These are phyloP conservation scores for Conopomorpha cramerella DNA, from an alignment of 1,140 invertebrate species.

Conservation along the genomic window DNA sequence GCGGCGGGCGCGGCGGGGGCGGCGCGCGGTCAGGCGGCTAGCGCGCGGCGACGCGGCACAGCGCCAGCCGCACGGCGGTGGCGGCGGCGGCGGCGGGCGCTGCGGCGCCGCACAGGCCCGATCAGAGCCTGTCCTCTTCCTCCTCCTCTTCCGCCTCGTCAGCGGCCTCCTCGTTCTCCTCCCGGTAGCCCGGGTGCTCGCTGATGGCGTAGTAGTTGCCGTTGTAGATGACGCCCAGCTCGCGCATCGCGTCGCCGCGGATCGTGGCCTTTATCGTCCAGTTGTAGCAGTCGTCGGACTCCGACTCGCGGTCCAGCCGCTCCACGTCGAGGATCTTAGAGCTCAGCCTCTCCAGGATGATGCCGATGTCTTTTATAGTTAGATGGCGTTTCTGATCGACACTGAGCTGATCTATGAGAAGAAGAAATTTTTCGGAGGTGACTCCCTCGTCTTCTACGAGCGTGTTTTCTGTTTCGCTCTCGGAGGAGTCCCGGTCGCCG, in stretches of 20 bases:
- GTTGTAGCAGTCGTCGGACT: conserved; percentile 90
- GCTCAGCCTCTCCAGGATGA: conserved; percentile 88
- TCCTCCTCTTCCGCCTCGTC: conserved; percentile 82
- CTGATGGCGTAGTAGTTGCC: conserved; percentile 94
- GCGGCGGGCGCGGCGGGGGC: conserved; percentile 13
- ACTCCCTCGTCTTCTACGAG: conserved; percentile 86
- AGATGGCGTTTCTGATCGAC: conserved; percentile 89
- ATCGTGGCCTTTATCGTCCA: conserved; percentile 95
- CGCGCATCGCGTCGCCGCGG: conserved; percentile 83
- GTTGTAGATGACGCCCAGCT: conserved; percentile 93
- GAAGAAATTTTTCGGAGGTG: conserved; percentile 88
- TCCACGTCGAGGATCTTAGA: conserved; percentile 94
- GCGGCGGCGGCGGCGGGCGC: conserved; percentile 46
- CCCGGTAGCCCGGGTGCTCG: conserved; percentile 89
- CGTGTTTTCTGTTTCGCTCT: conserved; percentile 91
- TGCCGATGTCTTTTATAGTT: conserved; percentile 93
- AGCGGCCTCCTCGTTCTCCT: conserved; percentile 80
- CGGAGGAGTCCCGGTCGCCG: conserved; percentile 80
- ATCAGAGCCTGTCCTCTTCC: conserved; percentile 79
- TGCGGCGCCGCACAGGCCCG: conserved; percentile 50
- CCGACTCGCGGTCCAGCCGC: conserved; percentile 84
- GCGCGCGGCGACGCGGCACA: conserved; percentile 45
- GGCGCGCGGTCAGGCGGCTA: conserved; percentile 22
- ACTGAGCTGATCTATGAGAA: conserved; percentile 89
- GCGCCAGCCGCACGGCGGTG: conserved; percentile 44